phyloP scores from a whole-genome alignment of 2,888 invertebrate species.

The Dryobotodes eremita region DNA sequence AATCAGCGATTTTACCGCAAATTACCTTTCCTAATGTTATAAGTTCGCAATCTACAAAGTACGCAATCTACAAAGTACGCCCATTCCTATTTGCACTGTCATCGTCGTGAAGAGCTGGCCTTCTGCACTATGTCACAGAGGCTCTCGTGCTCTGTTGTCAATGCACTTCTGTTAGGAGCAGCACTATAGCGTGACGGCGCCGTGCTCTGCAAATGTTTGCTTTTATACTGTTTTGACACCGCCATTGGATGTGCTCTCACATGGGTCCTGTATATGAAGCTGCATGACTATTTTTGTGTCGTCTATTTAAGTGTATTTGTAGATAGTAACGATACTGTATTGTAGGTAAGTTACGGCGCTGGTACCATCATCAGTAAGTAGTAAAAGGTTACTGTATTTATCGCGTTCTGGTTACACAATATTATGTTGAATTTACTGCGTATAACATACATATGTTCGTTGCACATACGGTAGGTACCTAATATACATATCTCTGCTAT shows the following conservation, averaged over 20 bases:
- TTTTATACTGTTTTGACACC: slow-evolving; percentile 20
- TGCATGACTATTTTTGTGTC: background rate
- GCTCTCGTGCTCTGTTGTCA: background rate
- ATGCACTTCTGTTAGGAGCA: slow-evolving; percentile 10
- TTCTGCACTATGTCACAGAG: background rate
- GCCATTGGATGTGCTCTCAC: background rate
- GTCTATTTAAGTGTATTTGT: background rate
- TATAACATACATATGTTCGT: background rate
- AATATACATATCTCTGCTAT: background rate
- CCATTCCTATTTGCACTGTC: background rate
- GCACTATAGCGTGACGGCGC: slow-evolving; percentile 25
- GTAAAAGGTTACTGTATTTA: too few species aligned
- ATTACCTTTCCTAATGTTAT: too few species aligned
- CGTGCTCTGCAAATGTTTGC: slow-evolving; percentile 1
- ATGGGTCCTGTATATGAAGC: slow-evolving; percentile 7
- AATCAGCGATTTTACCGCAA: background rate
- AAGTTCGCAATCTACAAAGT: background rate
- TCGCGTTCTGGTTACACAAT: background rate
- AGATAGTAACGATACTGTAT: background rate
- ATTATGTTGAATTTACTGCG: background rate
- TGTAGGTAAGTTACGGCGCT: background rate
- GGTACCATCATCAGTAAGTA: background rate
- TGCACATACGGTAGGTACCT: background rate
- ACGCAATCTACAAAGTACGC: background rate
- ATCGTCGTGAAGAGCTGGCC: slow-evolving; percentile 10